Percentiles rank a stretch among this genome's conserved stretches.
phyloP scores from a whole-genome alignment of 2,888 invertebrate species.

The Agonopterix arenella region DNA sequence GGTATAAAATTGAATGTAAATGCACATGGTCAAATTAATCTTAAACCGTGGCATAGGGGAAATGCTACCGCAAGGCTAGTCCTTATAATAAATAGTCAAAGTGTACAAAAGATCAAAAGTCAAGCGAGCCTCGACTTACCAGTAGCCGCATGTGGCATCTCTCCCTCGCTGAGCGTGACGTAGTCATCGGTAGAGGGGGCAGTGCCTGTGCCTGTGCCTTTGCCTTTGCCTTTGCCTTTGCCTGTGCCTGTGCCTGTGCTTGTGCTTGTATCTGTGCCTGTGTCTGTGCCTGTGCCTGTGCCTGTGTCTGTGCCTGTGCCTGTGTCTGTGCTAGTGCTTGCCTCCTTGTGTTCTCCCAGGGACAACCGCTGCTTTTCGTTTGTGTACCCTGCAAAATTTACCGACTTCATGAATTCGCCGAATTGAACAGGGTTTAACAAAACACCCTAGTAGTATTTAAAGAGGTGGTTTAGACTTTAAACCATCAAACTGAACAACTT shows the following conservation, averaged over 20 bases:
- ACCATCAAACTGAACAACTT: no score
- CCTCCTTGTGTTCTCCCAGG: conserved; percentile 38
- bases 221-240: no score
- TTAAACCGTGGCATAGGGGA: no score
- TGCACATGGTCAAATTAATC: no score
- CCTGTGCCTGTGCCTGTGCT: conserved; percentile 19
- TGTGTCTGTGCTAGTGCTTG: conserved; percentile 21
- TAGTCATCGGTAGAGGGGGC: no score
- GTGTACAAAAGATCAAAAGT: no score
- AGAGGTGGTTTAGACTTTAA: no score
- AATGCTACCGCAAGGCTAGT: no score
- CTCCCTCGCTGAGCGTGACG: conserved; percentile 48
- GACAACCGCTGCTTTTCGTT: conserved; percentile 19
- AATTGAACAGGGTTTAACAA: no score
- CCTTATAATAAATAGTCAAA: no score
- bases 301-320: conserved; percentile 18
- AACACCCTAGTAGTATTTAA: no score
- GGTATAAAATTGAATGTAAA: no score
- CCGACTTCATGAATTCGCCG: neutral
- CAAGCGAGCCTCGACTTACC: neutral
- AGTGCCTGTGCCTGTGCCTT: conserved; percentile 18
- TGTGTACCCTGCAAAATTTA: neutral
- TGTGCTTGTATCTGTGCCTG: conserved; percentile 19
- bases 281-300: conserved; percentile 20
- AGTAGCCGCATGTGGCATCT: conserved; percentile 25